Conservation (phyloP, 2,888 invertebrate genomes). For the Hydroisotoma schaefferi region DNA sequence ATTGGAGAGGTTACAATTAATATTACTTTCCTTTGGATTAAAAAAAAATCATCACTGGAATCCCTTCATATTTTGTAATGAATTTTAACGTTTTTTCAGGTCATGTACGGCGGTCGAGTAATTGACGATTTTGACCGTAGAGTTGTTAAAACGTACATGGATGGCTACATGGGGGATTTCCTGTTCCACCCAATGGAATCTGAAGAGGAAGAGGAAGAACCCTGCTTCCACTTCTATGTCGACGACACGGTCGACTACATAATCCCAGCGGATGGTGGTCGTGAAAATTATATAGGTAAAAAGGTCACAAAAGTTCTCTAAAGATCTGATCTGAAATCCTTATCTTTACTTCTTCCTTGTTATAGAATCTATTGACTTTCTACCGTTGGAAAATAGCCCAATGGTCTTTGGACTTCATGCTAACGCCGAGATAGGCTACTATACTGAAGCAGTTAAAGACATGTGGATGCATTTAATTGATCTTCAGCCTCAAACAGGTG, state of each 20-base stretch:
- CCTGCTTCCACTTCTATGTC: conserved; percentile 83
- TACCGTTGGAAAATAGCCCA: conserved; percentile 80
- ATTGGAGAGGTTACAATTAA: conserved; percentile 91
- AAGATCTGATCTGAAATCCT: too few relatives aligned
- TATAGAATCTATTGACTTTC: conserved; percentile 70
- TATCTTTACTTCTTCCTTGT: conserved; percentile 18
- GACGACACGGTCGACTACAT: conserved; percentile 72
- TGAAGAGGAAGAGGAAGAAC: conserved; percentile 84
- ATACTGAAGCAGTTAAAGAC: conserved; percentile 77
- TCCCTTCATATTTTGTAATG: neutral
- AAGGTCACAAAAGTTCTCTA: too few relatives aligned
- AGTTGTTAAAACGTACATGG: conserved; percentile 81
- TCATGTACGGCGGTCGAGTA: conserved; percentile 92
- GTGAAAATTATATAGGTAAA: conserved; percentile 69
- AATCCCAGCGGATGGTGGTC: conserved; percentile 66
- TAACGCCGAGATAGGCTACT: conserved; percentile 94
- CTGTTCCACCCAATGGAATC: conserved; percentile 59
- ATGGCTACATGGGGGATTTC: conserved; percentile 92
- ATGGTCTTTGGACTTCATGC: conserved; percentile 89
- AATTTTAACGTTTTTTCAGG: conserved; percentile 54
- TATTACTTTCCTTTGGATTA: too few relatives aligned
- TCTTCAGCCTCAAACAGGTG: conserved; percentile 84
- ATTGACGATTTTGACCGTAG: conserved; percentile 88
- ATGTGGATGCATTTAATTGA: conserved; percentile 85
- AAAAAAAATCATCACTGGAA: neutral